Evolutionary conservation across 2,888 invertebrate genomes (phyloP).

Genomic region (Operophtera brumata): DNA sequence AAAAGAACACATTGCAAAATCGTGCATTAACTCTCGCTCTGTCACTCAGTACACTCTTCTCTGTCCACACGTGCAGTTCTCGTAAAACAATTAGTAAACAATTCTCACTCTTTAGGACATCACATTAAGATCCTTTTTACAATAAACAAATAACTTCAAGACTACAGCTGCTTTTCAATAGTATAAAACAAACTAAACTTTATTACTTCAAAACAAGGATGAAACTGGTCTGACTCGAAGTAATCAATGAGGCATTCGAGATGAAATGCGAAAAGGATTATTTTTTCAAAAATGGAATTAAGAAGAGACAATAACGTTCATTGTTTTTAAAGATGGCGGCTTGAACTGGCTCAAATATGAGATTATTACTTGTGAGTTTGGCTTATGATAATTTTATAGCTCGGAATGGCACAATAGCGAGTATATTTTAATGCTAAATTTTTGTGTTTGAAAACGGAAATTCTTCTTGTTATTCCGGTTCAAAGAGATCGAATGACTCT

Average conservation of each 20-base stretch:
- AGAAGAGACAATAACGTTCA: slow-evolving; percentile 80
- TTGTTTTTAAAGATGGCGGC: slow-evolving; percentile 79
- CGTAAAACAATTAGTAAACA: slow-evolving; percentile 65
- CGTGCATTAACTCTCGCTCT: slow-evolving; percentile 57
- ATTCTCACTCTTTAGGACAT: slow-evolving; percentile 52
- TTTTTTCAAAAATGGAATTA: slow-evolving; percentile 81
- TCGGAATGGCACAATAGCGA: slow-evolving; percentile 58
- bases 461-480: slow-evolving; percentile 57
- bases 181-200: slow-evolving; percentile 42
- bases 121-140: slow-evolving; percentile 59
- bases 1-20: slow-evolving; percentile 65
- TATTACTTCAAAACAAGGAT: slow-evolving; percentile 41
- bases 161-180: slow-evolving; percentile 60
- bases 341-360: slow-evolving; percentile 65
- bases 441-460: slow-evolving; percentile 54
- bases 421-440: slow-evolving; percentile 58
- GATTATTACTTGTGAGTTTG: slow-evolving; percentile 68
- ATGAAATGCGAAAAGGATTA: slow-evolving; percentile 79
- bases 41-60: slow-evolving; percentile 50
- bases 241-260: slow-evolving; percentile 70
- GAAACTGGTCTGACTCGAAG: slow-evolving; percentile 36
- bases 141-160: slow-evolving; percentile 48
- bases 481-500: slow-evolving; percentile 44
- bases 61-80: slow-evolving; percentile 61
- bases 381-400: slow-evolving; percentile 73